Percentiles rank a stretch among this genome's conserved stretches.
phyloP scores from a whole-genome alignment of 1,140 invertebrate genomes.

The Phymastichus coffea region DNA sequence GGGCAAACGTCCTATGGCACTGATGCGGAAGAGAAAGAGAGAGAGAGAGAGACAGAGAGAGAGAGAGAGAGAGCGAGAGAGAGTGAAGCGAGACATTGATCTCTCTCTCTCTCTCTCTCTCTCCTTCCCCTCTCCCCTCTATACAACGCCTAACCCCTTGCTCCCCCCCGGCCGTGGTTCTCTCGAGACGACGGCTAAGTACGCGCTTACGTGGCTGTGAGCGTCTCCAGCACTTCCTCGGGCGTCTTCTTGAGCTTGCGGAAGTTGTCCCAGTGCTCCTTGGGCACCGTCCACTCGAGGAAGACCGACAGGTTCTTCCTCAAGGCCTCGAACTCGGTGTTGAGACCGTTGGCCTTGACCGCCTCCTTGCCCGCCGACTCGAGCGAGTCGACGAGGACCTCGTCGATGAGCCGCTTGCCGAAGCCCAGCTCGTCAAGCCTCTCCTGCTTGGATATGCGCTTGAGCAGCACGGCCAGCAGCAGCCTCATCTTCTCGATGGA shows the following conservation, averaged over 20 bases:
- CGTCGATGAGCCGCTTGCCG: conserved; percentile 79
- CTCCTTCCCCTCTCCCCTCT: too few species aligned
- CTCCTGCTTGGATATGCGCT: conserved; percentile 78
- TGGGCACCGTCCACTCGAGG: conserved; percentile 78
- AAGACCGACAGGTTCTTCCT: conserved; percentile 74
- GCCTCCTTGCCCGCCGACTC: conserved; percentile 70
- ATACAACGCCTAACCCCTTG: too few species aligned
- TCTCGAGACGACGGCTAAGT: too few species aligned
- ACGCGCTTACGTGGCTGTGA: conserved; percentile 61
- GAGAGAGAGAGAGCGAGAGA: too few species aligned
- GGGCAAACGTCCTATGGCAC: conserved; percentile 1
- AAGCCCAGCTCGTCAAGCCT: conserved; percentile 74
- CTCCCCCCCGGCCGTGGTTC: too few species aligned
- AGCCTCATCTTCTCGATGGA: conserved; percentile 73
- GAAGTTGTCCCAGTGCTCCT: conserved; percentile 74
- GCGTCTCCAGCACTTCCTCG: conserved; percentile 75
- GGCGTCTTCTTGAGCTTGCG: conserved; percentile 69
- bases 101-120: too few species aligned
- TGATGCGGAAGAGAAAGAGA: not conserved
- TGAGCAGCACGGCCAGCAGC: conserved; percentile 74
- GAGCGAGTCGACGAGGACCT: conserved; percentile 76
- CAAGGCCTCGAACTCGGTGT: conserved; percentile 63
- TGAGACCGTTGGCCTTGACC: conserved; percentile 50
- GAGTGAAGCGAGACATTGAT: too few species aligned
- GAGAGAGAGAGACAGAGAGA: too few species aligned